A percentile compares a stretch with the other conserved stretches of the same genome.
Conservation (phyloP, 2,888 invertebrate genomes). For the Protophormia terraenovae region DNA sequence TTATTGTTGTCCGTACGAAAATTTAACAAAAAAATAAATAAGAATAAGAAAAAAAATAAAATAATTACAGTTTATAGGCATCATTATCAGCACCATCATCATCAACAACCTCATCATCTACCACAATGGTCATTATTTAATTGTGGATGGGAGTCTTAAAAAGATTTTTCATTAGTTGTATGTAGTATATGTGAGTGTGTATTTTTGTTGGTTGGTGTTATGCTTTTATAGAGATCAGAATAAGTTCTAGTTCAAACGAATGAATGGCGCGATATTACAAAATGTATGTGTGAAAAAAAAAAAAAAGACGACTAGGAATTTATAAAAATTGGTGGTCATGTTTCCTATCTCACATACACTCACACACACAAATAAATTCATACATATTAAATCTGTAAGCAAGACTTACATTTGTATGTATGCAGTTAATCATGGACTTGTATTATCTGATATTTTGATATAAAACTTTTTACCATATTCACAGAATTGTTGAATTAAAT, state of each 20-base stretch:
- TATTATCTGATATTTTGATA: background rate
- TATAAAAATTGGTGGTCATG: slow-evolving; percentile 55
- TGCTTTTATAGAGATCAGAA: background rate
- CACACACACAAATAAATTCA: background rate
- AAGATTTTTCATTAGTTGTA: slow-evolving; percentile 52
- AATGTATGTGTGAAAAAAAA: too few relatives aligned
- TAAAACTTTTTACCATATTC: background rate
- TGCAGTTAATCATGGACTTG: background rate
- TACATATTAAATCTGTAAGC: background rate
- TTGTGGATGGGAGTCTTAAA: slow-evolving; percentile 50
- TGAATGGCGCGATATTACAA: slow-evolving; percentile 15
- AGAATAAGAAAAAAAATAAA: background rate
- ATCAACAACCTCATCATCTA: slow-evolving; percentile 26
- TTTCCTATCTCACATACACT: background rate
- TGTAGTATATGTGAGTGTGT: too few relatives aligned
- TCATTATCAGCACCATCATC: slow-evolving; percentile 48
- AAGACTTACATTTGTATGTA: background rate
- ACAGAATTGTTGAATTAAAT: background rate
- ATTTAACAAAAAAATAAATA: background rate
- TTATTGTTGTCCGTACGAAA: slow-evolving; percentile 32
- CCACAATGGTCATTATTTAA: slow-evolving; percentile 55
- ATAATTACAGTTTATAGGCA: slow-evolving; percentile 61
- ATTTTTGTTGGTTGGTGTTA: background rate
- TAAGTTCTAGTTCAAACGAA: background rate
- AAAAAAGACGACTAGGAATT: background rate